phyloP scores from a whole-genome alignment of 2,888 invertebrate species.

The Imbricaverruca yamaguchii region DNA sequence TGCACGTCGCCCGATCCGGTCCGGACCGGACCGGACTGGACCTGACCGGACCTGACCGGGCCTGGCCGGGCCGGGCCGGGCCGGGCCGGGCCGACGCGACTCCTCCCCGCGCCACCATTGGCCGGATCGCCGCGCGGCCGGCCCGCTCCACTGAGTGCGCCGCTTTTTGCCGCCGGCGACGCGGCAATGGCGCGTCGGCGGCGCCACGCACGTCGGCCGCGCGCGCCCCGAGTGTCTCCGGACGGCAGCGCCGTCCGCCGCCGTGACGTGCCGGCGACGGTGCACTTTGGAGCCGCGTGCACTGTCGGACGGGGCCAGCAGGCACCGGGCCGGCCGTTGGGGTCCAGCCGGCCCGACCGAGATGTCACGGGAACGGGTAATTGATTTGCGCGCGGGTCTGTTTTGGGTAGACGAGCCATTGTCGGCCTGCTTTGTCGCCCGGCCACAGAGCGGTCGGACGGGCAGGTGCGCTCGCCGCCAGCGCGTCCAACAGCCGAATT shows the following conservation, averaged over 20 bases:
- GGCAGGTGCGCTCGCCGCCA: background rate
- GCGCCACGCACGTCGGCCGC: background rate
- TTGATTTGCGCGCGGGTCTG: constrained; percentile 5
- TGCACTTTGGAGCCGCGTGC: background rate
- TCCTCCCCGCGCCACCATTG: background rate
- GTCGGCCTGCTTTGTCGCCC: background rate
- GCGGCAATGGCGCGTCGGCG: background rate
- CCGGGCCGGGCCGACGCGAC: background rate
- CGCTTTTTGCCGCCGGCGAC: constrained; percentile 13
- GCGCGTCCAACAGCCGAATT: background rate
- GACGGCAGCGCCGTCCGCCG: background rate
- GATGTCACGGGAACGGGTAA: background rate
- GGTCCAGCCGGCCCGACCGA: background rate
- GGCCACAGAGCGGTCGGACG: too few species aligned
- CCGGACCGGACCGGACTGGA: background rate
- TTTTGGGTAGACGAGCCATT: background rate
- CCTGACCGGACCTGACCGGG: too few species aligned
- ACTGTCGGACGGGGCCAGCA: background rate
- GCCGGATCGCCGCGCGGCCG: background rate
- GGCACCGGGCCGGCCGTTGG: background rate
- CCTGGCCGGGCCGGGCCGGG: background rate
- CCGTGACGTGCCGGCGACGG: background rate
- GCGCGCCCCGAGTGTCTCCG: background rate
- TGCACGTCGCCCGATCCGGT: background rate
- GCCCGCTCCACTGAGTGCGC: background rate